Percentiles rank a stretch among this genome's conserved stretches.
Evolutionary conservation across 2,797 vertebrate genomes (phyloP).

Genomic region (Buphagus erythrorhynchus): DNA sequence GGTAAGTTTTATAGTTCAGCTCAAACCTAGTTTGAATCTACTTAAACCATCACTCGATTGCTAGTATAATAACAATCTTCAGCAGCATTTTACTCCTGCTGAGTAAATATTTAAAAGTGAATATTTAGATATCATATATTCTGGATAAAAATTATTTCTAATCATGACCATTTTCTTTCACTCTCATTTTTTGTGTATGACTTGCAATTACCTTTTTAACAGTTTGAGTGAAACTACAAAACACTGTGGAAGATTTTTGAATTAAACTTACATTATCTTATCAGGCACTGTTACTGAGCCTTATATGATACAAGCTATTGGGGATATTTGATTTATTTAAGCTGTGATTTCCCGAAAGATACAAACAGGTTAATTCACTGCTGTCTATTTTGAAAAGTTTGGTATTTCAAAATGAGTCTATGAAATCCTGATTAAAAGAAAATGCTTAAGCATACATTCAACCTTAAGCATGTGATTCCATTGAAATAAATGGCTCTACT

Average conservation of each 20-base stretch:
- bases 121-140: background rate
- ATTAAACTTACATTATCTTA: slow-evolving; percentile 13
- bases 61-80: background rate
- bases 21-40: background rate
- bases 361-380: background rate
- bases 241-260: background rate
- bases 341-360: background rate
- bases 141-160: background rate
- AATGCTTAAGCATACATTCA: background rate
- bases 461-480: background rate
- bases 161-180: background rate
- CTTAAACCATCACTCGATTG: background rate
- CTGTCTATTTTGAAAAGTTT: background rate
- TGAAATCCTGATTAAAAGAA: background rate
- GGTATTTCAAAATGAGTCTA: background rate
- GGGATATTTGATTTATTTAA: background rate
- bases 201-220: background rate
- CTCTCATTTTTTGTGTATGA: background rate
- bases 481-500: background rate
- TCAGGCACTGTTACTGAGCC: background rate
- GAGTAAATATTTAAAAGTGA: background rate
- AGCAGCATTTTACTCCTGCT: background rate
- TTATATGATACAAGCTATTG: background rate
- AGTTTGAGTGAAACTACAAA: background rate
- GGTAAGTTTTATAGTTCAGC: background rate